Conservation (phyloP, 2,113 vertebrate genomes). For the Cichladusa arquata region DNA sequence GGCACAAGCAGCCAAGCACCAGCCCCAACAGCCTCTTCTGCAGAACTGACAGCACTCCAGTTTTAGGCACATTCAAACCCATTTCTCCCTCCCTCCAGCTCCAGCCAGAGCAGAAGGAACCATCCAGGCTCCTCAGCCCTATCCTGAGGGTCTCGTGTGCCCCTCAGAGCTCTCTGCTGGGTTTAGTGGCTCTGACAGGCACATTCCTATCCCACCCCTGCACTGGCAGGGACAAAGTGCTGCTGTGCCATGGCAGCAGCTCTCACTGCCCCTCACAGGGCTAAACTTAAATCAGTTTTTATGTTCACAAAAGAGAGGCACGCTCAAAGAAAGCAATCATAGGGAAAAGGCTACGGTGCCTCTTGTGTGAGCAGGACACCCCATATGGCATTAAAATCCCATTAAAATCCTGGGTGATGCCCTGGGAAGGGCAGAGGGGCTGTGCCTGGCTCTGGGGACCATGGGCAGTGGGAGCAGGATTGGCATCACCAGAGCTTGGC, state of each 20-base stretch:
- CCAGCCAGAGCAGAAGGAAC: background rate
- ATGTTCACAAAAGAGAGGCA: background rate
- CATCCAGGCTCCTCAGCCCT: background rate
- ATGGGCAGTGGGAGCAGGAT: fast-evolving
- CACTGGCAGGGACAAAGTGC: background rate
- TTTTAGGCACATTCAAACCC: background rate
- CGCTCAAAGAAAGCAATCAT: fast-evolving
- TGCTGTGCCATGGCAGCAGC: background rate
- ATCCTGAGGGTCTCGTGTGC: fast-evolving
- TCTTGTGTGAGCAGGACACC: background rate
- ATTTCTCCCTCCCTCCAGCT: background rate
- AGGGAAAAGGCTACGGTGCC: fast-evolving
- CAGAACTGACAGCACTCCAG: background rate
- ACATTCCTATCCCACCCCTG: background rate
- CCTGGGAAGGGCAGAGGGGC: background rate
- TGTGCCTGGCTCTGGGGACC: background rate
- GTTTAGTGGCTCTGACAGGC: background rate
- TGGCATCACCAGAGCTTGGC: background rate
- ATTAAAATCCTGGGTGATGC: background rate
- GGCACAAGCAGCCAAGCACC: background rate
- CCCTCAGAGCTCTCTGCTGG: background rate
- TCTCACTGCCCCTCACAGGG: background rate
- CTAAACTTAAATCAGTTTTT: background rate
- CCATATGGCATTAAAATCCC: background rate
- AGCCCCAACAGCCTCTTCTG: background rate